Percentiles rank a stretch among this genome's conserved stretches.
Evolutionary conservation across 2,113 vertebrate species (phyloP).

Genomic region (Malurus melanocephalus): DNA sequence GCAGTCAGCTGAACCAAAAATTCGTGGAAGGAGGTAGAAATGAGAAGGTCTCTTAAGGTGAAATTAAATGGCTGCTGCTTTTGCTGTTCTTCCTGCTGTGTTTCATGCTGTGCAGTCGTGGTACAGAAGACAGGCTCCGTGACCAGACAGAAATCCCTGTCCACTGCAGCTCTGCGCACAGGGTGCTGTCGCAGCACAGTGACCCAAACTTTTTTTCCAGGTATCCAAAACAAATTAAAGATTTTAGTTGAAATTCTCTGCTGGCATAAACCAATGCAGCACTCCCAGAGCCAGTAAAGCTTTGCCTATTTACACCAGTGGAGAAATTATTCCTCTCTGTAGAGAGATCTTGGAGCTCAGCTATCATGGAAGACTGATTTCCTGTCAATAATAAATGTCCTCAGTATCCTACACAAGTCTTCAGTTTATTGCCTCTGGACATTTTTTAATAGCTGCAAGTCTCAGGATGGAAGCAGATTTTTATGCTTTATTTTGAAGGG

Average conservation of each 20-base stretch:
- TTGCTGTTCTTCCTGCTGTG: neutral
- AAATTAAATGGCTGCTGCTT: neutral
- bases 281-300: neutral
- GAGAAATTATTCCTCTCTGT: slow-evolving; percentile 28
- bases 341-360: neutral
- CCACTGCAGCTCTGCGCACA: neutral
- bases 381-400: slow-evolving; percentile 58
- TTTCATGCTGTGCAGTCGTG: neutral
- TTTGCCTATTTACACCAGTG: neutral
- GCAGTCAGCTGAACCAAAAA: neutral
- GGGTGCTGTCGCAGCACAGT: neutral
- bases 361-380: slow-evolving; percentile 53
- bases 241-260: neutral
- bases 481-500: slow-evolving; percentile 58
- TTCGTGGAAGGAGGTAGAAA: neutral
- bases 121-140: neutral
- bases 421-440: slow-evolving; percentile 51
- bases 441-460: slow-evolving; percentile 55
- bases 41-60: neutral
- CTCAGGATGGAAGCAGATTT: slow-evolving; percentile 52
- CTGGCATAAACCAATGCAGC: neutral
- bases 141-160: neutral
- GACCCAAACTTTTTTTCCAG: neutral
- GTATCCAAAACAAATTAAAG: neutral
- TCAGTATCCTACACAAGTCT: slow-evolving; percentile 46